Evolutionary conservation across 64 coral and sea anemone species (phyloP).

Genomic region (Actinia tenebrosa): DNA sequence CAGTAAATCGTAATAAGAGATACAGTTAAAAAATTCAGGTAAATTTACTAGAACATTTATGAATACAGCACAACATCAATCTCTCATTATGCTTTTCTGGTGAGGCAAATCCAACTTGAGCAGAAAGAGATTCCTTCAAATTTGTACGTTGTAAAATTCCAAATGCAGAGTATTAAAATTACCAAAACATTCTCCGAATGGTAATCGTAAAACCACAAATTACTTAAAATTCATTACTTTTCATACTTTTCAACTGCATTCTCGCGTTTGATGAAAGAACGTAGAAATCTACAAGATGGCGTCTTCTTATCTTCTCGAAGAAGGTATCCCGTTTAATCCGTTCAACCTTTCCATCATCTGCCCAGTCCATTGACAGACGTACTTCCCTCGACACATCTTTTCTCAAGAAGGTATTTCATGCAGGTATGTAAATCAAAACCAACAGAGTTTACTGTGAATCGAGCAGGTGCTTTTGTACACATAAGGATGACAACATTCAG

Average conservation of each 20-base stretch:
- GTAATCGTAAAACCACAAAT: background rate
- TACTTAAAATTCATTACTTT: background rate
- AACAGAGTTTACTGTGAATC: background rate
- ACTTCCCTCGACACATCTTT: background rate
- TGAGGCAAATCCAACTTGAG: background rate
- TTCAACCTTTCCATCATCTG: background rate
- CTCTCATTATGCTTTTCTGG: background rate
- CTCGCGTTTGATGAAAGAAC: background rate
- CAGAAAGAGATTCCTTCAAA: background rate
- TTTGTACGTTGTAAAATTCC: background rate
- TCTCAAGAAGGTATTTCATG: background rate
- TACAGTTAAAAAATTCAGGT: too few species aligned
- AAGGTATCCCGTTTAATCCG: background rate
- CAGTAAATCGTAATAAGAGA: too few species aligned
- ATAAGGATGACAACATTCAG: background rate
- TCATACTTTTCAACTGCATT: background rate
- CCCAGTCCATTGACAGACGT: background rate
- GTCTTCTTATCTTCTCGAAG: background rate
- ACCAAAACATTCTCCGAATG: background rate
- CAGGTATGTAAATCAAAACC: conserved; percentile 1
- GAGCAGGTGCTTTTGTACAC: background rate
- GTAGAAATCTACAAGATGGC: background rate
- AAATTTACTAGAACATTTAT: too few species aligned
- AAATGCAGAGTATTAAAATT: background rate
- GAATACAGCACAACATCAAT: background rate